Evolutionary conservation across 2,113 vertebrate species (phyloP).

Genomic region (Chamaea fasciata): DNA sequence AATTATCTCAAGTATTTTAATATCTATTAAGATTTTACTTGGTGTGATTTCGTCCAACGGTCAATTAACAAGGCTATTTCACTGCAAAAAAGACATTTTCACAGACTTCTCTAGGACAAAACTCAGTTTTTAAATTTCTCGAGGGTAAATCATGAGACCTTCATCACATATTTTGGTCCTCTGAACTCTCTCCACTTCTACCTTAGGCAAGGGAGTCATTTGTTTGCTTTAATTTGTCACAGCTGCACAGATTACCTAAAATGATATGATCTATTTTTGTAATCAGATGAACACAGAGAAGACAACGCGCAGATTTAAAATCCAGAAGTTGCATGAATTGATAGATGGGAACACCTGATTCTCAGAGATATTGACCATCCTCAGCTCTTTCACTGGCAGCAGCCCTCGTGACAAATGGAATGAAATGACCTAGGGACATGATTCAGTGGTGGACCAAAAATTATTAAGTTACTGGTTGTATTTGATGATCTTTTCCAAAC

Average conservation of each 20-base stretch:
- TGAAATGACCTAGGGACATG: background rate
- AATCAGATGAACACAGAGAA: background rate
- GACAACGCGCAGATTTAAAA: background rate
- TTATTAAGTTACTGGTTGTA: background rate
- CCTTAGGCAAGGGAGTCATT: background rate
- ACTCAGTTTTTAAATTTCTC: background rate
- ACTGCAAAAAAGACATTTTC: background rate
- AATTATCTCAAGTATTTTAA: background rate
- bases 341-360: background rate
- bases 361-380: background rate
- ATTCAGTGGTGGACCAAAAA: background rate
- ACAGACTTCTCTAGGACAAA: background rate
- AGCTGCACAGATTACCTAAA: background rate
- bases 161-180: background rate
- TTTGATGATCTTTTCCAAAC: background rate
- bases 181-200: background rate
- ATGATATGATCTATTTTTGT: background rate
- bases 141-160: background rate
- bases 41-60: background rate
- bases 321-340: background rate
- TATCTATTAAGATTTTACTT: background rate
- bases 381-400: background rate
- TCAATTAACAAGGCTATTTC: background rate
- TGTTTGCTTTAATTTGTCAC: background rate
- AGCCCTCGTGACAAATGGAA: background rate